A percentile compares a stretch with the other conserved stretches of the same genome.
Evolutionary conservation across 2,113 vertebrate species (phyloP).

Genomic region (Aythya baeri): DNA sequence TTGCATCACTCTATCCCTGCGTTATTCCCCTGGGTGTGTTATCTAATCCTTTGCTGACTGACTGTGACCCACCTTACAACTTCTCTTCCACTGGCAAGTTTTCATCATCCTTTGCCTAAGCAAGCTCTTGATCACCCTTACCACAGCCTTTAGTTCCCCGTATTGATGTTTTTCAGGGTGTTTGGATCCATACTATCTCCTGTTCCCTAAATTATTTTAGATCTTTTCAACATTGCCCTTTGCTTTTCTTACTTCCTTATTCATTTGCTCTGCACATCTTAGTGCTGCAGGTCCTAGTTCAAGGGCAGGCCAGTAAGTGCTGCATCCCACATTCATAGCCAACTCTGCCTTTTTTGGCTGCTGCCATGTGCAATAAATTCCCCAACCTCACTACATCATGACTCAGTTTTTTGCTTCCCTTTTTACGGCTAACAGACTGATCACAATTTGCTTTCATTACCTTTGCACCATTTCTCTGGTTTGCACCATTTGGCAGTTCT

Average conservation of each 20-base stretch:
- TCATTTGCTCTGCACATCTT: background rate
- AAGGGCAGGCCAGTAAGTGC: background rate
- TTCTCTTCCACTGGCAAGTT: slow-evolving; percentile 4
- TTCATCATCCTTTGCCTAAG: background rate
- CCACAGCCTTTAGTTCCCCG: background rate
- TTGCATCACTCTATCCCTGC: slow-evolving; percentile 21
- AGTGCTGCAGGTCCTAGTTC: background rate
- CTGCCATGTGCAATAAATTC: background rate
- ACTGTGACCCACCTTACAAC: slow-evolving; percentile 40
- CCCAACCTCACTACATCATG: background rate
- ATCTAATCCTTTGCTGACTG: slow-evolving; percentile 63
- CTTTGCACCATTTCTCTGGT: background rate
- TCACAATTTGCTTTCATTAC: background rate
- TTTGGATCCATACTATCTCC: background rate
- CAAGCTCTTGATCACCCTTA: background rate
- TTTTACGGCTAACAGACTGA: background rate
- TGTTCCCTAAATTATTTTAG: background rate
- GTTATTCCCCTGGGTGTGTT: background rate
- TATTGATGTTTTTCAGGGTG: background rate
- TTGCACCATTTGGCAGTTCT: background rate
- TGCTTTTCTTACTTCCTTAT: background rate
- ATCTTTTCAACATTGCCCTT: background rate
- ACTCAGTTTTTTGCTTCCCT: background rate
- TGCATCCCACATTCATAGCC: background rate
- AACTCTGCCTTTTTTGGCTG: background rate